Conservation (phyloP, 2,888 invertebrate genomes). For the Andrena chrysosceles region DNA sequence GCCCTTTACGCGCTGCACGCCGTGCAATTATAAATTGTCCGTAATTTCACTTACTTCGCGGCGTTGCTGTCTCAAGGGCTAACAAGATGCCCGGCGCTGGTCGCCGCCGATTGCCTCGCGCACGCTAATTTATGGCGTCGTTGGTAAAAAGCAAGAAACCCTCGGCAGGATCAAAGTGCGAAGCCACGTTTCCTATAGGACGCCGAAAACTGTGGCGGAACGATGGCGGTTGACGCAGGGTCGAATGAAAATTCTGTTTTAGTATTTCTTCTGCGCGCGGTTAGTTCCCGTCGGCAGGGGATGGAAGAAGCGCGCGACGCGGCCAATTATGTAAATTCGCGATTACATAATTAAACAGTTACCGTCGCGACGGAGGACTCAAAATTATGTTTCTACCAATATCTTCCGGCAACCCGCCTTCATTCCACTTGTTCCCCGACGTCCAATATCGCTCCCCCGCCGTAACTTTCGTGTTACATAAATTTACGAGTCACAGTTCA, state of each 20-base stretch:
- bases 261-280: conserved; percentile 65
- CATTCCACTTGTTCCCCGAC: conserved; percentile 19
- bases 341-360: conserved; percentile 81
- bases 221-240: conserved; percentile 35
- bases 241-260: conserved; percentile 62
- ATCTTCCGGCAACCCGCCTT: conserved; percentile 35
- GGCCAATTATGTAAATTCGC: conserved; percentile 80
- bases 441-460: conserved; percentile 30
- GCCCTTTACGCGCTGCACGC: conserved; percentile 18
- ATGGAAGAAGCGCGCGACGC: conserved; percentile 62
- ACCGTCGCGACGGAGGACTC: conserved; percentile 65
- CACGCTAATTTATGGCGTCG: conserved; percentile 31
- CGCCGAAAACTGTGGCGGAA: conserved; percentile 40
- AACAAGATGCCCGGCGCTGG: conserved; percentile 7
- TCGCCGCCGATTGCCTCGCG: conserved; percentile 26
- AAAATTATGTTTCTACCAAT: conserved; percentile 62
- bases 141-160: not conserved
- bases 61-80: conserved; percentile 43
- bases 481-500: conserved; percentile 40
- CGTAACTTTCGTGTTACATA: conserved; percentile 42
- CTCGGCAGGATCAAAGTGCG: not conserved
- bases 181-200: not conserved
- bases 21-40: conserved; percentile 74
- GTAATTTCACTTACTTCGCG: conserved; percentile 67
- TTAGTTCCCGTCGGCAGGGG: conserved; percentile 42